Evolutionary conservation across 2,888 invertebrate genomes (phyloP).

Genomic region (Nomada goodeniana): DNA sequence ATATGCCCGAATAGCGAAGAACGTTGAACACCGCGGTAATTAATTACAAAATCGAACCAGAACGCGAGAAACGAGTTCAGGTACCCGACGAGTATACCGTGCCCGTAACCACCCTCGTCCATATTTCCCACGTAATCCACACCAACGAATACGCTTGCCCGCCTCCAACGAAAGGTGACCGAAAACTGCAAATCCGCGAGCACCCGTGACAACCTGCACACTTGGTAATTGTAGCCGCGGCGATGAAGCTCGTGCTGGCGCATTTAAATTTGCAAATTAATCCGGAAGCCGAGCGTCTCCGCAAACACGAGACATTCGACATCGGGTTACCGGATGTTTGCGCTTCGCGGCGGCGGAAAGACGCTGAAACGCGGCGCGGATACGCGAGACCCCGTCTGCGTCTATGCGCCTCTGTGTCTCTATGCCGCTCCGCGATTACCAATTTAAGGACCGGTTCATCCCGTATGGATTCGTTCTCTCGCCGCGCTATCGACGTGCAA

Average conservation of each 20-base stretch:
- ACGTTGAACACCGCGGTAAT: too few relatives aligned
- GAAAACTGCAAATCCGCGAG: background rate
- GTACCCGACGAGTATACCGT: background rate
- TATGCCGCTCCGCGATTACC: conserved; percentile 56
- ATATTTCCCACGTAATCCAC: background rate
- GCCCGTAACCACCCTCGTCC: background rate
- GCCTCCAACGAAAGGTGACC: background rate
- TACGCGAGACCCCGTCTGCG: conserved; percentile 36
- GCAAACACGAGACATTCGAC: conserved; percentile 64
- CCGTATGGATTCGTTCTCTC: conserved; percentile 56
- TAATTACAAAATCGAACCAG: too few relatives aligned
- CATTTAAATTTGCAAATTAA: conserved; percentile 70
- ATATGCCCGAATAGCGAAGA: too few relatives aligned
- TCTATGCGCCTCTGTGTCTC: conserved; percentile 27
- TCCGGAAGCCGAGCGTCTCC: conserved; percentile 55
- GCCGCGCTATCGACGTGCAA: conserved; percentile 47
- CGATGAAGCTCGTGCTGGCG: conserved; percentile 46
- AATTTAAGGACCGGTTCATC: conserved; percentile 61
- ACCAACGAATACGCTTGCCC: background rate
- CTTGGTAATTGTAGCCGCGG: conserved; percentile 40
- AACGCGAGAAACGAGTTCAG: background rate
- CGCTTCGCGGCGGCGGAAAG: conserved; percentile 52
- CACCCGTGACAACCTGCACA: conserved; percentile 32
- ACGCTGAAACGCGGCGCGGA: conserved; percentile 38
- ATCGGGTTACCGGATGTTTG: conserved; percentile 66